Base-by-base conservation (phyloP, 1,140 invertebrate species). In the Scaptomyza pallida region DNA sequence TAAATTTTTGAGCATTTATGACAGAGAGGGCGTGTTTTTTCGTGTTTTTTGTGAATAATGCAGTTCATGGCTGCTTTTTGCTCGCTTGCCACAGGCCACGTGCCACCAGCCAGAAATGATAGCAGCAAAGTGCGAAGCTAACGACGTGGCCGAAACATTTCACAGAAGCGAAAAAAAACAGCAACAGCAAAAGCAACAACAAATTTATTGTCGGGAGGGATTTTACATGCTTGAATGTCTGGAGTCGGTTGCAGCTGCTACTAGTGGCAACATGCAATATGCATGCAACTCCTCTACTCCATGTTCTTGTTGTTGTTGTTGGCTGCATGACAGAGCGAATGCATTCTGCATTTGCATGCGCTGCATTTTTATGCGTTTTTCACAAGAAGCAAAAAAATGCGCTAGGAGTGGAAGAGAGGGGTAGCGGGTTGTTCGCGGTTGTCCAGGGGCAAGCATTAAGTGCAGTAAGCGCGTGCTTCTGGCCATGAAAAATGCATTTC, bases 401-500 rank as follows among this genome's bases (percentile, higher is more conserved):
- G 8, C 17, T 12, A 21, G 21, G 13, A 9, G 5, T 19, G 13
- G 16, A 26, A 9, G 16, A 8, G 15, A 30, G 8, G 43, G 15
- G 21, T 15, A 3, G 62, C 5, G 9, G 47, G 10, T 19, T 12
- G 35, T 26, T 6, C 23, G 2, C 12, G 33, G 33, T 37, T n/a
- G 33, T 37, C 13, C 19, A 15, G 51, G 9, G 26, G 15, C 13
- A 37, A 16, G 43, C 43, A 47, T 37, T 44, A 47, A 64, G 33
- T 41, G 56, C 48, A 50, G 19, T 8, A 33, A 56, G 40, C 10
- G 61, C 44, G 23, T 21, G 35, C 37, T 23, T 47, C 47, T 62
- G 51, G 4, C 60, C 61, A 78, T 86, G 72, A 76, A 86, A 83
- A 83, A 83, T 83, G 80, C 81, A 86, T 86, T 83, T 83, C 81